These are phyloP conservation scores for Aspidapion aeneum DNA, from an alignment of 2,888 invertebrate species.

Conservation along the genomic window DNA sequence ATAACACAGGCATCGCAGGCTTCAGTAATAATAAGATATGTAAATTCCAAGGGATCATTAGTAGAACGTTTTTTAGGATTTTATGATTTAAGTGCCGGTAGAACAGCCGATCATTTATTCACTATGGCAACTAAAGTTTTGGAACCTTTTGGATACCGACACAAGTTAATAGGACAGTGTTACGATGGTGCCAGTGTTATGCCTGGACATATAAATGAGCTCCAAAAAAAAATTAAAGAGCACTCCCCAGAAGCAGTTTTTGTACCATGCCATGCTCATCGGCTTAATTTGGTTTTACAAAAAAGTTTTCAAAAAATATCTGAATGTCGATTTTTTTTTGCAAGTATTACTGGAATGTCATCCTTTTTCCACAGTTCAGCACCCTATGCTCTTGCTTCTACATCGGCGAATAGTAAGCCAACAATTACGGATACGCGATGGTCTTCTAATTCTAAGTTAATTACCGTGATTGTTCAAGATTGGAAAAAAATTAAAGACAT, in stretches of 20 bases:
- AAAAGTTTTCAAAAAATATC: slow-evolving; percentile 19
- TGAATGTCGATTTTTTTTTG: slow-evolving; percentile 29
- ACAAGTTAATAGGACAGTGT: slow-evolving; percentile 28
- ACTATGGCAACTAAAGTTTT: slow-evolving; percentile 14
- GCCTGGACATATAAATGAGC: slow-evolving; percentile 18
- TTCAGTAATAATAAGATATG: slow-evolving; percentile 24
- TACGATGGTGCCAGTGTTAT: slow-evolving; percentile 30
- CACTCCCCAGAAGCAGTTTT: slow-evolving; percentile 23
- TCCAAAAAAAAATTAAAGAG: slow-evolving; percentile 24
- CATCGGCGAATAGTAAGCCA: neutral
- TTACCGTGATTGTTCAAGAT: slow-evolving; percentile 21
- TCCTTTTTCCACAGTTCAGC: slow-evolving; percentile 27
- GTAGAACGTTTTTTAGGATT: slow-evolving; percentile 29
- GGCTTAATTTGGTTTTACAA: slow-evolving; percentile 26
- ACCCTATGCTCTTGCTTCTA: slow-evolving; percentile 7
- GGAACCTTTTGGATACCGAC: slow-evolving; percentile 19
- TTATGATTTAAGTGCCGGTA: slow-evolving; percentile 24
- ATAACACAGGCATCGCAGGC: slow-evolving; percentile 26
- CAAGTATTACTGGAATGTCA: slow-evolving; percentile 24
- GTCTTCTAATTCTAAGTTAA: slow-evolving; percentile 24
- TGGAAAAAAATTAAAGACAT: slow-evolving; percentile 27
- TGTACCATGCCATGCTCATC: slow-evolving; percentile 23
- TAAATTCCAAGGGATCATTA: slow-evolving; percentile 15
- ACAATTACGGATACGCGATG: slow-evolving; percentile 16
- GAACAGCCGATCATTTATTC: slow-evolving; percentile 14